Evolutionary conservation across 1,140 invertebrate species (phyloP).

Genomic region (Drosophila mojavensis): DNA sequence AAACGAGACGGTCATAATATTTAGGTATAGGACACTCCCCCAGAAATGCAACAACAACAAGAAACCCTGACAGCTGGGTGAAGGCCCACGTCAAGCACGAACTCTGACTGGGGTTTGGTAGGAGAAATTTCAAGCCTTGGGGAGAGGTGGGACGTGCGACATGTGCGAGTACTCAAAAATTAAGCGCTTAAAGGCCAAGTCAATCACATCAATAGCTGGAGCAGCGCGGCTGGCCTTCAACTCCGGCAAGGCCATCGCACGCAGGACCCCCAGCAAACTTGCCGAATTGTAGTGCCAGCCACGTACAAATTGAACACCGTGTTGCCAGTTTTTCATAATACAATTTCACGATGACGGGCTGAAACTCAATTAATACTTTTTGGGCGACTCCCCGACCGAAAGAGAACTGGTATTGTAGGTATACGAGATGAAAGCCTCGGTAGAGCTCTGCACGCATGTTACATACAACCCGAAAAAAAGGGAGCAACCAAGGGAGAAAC

Average conservation of each 20-base stretch:
- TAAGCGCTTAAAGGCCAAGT: slow-evolving; percentile 38
- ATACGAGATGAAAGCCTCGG: not conserved
- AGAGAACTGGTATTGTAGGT: too few relatives aligned
- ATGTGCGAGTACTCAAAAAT: slow-evolving; percentile 35
- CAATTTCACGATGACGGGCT: slow-evolving; percentile 38
- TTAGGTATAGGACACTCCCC: slow-evolving; percentile 25
- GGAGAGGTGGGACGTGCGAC: slow-evolving; percentile 16
- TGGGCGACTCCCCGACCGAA: slow-evolving; percentile 10
- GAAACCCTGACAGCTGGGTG: slow-evolving; percentile 17
- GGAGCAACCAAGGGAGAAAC: too few relatives aligned
- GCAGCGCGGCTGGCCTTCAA: slow-evolving; percentile 38
- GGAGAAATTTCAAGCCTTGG: not conserved
- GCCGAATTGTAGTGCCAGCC: slow-evolving; percentile 85
- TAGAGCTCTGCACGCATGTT: not conserved
- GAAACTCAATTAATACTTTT: slow-evolving; percentile 66
- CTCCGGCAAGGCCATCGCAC: slow-evolving; percentile 33
- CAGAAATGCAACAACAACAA: not conserved
- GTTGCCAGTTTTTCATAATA: slow-evolving; percentile 58
- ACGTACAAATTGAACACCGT: slow-evolving; percentile 81
- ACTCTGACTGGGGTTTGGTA: slow-evolving; percentile 8
- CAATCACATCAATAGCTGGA: slow-evolving; percentile 59
- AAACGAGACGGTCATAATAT: slow-evolving; percentile 37
- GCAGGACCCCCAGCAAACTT: slow-evolving; percentile 27
- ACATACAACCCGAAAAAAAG: not conserved
- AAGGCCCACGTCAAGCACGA: slow-evolving; percentile 13